phyloP scores from a whole-genome alignment of 2,113 vertebrate species.

The Excalfactoria chinensis region DNA sequence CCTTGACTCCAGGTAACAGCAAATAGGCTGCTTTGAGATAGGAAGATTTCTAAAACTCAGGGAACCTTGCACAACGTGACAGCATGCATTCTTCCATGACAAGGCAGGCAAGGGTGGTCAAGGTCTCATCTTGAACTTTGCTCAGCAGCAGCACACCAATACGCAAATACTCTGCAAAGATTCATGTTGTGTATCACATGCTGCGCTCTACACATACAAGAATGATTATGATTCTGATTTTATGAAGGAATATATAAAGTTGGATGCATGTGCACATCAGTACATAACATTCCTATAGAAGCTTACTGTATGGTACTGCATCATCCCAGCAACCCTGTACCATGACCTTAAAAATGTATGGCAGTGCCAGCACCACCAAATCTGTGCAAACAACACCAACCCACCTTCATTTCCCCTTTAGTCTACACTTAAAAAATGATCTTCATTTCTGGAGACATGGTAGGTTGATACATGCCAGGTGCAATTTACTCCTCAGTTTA shows the following conservation, averaged over 20 bases:
- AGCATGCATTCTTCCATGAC: not conserved
- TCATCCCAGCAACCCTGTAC: not conserved
- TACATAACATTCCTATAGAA: not conserved
- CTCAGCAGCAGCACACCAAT: not conserved
- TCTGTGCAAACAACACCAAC: not conserved
- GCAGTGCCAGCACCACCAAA: not conserved
- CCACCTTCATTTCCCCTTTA: constrained; percentile 42
- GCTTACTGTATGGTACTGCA: not conserved
- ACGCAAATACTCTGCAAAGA: not conserved
- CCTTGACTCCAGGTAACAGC: not conserved
- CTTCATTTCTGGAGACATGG: not conserved
- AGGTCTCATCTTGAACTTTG: not conserved
- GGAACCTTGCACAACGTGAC: not conserved
- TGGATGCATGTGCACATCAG: not conserved
- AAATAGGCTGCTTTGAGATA: constrained; percentile 4
- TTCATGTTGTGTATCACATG: fast-evolving
- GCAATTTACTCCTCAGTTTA: not conserved
- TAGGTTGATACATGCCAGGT: constrained; percentile 9
- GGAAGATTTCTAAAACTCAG: not conserved
- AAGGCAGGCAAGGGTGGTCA: constrained; percentile 34
- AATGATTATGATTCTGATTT: not conserved
- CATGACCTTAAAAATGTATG: not conserved
- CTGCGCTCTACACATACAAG: not conserved
- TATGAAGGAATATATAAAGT: not conserved
- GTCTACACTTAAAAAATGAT: constrained; percentile 11